Evolutionary conservation across 1,140 invertebrate genomes (phyloP).

Genomic region (Idris sp.): DNA sequence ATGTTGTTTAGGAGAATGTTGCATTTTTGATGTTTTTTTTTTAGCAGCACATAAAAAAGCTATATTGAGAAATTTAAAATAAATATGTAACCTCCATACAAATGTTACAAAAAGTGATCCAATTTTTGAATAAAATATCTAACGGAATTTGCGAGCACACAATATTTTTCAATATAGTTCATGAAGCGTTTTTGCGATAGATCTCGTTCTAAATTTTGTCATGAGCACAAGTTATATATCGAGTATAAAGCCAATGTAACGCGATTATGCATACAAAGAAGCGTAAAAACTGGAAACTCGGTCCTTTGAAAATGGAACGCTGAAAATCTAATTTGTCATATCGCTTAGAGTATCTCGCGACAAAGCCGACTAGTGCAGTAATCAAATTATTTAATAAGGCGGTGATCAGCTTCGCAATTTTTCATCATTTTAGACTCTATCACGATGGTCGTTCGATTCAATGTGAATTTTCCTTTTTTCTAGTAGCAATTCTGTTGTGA

Average conservation of each 20-base stretch:
- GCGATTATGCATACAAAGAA: conserved; percentile 46
- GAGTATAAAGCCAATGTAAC: conserved; percentile 48
- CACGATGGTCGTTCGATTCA: conserved; percentile 6
- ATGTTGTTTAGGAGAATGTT: no score
- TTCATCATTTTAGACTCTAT: conserved; percentile 19
- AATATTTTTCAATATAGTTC: not conserved
- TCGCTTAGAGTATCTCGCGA: conserved; percentile 34
- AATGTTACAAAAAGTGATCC: no score
- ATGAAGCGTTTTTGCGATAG: not conserved
- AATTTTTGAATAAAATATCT: no score
- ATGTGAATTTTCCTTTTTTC: no score
- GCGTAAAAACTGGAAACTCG: conserved; percentile 43
- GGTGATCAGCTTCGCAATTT: conserved; percentile 34
- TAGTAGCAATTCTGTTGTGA: no score
- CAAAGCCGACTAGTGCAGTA: conserved; percentile 28
- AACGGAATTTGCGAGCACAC: no score
- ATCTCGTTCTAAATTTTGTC: conserved; percentile 11
- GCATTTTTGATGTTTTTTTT: no score
- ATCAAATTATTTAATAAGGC: conserved; percentile 57
- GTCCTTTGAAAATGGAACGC: conserved; percentile 49
- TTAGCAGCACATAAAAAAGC: no score
- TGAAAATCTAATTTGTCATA: conserved; percentile 54
- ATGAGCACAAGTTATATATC: conserved; percentile 34
- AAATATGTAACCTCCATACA: no score
- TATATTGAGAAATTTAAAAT: no score